phyloP scores from a whole-genome alignment of 2,113 vertebrate species.

The Psophia crepitans region DNA sequence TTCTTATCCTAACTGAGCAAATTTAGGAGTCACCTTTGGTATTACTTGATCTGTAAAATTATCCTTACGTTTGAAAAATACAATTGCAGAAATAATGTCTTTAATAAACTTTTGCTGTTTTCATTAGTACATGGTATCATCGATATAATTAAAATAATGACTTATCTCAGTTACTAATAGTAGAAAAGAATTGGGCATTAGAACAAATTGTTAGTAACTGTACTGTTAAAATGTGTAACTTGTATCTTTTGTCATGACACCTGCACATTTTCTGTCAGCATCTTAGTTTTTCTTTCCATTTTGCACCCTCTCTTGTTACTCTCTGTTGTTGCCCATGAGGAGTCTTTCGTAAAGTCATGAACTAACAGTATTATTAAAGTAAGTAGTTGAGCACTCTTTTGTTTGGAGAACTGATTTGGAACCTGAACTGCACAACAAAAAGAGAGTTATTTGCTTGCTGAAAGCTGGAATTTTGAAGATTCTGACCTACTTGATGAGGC shows the following conservation, averaged over 20 bases:
- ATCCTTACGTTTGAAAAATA: not conserved
- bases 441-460: not conserved
- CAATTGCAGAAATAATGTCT: not conserved
- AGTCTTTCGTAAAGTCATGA: not conserved
- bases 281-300: not conserved
- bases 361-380: not conserved
- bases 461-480: not conserved
- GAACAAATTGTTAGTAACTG: not conserved
- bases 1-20: not conserved
- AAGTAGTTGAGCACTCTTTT: not conserved
- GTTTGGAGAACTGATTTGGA: not conserved
- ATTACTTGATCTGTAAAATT: not conserved
- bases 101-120: not conserved
- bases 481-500: not conserved
- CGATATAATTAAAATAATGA: not conserved
- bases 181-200: not conserved
- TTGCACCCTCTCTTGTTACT: not conserved
- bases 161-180: not conserved
- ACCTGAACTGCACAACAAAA: not conserved
- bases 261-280: not conserved
- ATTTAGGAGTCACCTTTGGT: not conserved
- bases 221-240: not conserved
- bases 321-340: not conserved
- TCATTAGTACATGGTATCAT: not conserved
- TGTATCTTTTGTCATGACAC: not conserved